Base-by-base conservation (phyloP, 2,888 invertebrate genomes). In the Hoplodrina ambigua region DNA sequence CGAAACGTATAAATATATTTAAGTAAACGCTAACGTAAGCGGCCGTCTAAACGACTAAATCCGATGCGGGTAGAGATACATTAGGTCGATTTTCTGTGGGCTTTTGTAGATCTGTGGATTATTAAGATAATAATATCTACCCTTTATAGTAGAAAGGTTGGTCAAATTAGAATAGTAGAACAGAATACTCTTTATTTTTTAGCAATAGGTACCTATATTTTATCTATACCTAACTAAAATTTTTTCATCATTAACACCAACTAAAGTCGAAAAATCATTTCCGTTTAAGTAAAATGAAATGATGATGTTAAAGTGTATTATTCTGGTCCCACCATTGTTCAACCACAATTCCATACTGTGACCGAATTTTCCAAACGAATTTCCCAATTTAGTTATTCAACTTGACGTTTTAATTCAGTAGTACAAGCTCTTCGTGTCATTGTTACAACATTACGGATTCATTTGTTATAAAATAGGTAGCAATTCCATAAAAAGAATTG, bases 21-120 rank as follows among this genome's bases (percentile, higher is more conserved):
- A 72, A 69, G 57, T 64, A 57, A 72, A 56, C 8, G 66, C 61
- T 46, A 66, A 67, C 69, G 72, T 69, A 66, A 68, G 65, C 70
- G 69, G 37, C 44, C 30, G 59, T 61, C 56, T 62, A 52, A 71
- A 72, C 54, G 67, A 41, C 59, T 69, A 73, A 80, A 72, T 58
- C 68, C 68, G 52, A 84, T 84, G 75, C 77, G 82, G 83, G 82
- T 52, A 1, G 55, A 59, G 72, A 84, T 80, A 76, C 64, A 82
- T 80, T 67, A 74, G 53, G 53, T 58, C 74, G 66, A 71, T 77
- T 66, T 77, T 72, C 53, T 69, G 37, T 53, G 55, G 57, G 70
- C 56, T 76, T 73, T 72, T 66, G 59, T 70, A 63, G 69, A 78
- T 75, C 57, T 70, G 67, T 57, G 60, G 62, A 52, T 56, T 65